Evolutionary conservation across 2,797 vertebrate genomes (phyloP).

Genomic region (Emydoidea blandingii): DNA sequence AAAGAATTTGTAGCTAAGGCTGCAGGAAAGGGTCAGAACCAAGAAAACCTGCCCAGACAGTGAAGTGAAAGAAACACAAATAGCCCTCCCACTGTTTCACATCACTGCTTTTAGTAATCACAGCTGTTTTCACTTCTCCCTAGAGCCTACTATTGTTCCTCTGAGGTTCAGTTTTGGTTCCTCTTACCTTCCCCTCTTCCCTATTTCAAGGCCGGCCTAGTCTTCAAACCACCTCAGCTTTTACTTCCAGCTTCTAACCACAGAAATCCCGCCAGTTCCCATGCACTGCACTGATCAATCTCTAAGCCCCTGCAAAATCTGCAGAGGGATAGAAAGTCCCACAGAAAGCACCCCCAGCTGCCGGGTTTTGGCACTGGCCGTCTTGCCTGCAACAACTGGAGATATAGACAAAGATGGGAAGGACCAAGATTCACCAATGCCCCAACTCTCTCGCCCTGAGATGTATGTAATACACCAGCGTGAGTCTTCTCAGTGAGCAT

Average conservation of each 20-base stretch:
- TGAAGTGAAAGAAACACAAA: slow-evolving; percentile 62
- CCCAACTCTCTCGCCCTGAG: not conserved
- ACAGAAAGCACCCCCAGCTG: not conserved
- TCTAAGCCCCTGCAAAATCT: not conserved
- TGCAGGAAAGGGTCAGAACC: not conserved
- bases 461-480: not conserved
- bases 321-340: not conserved
- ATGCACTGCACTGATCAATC: fast-evolving
- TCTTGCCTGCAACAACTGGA: not conserved
- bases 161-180: slow-evolving; percentile 52
- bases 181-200: slow-evolving; percentile 1
- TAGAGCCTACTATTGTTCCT: not conserved
- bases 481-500: not conserved
- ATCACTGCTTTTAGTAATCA: slow-evolving; percentile 24
- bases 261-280: not conserved
- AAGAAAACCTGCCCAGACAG: slow-evolving; percentile 47
- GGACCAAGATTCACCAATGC: not conserved
- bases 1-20: slow-evolving; percentile 37
- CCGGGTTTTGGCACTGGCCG: not conserved
- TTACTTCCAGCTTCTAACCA: slow-evolving; percentile 29
- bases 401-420: not conserved
- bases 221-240: slow-evolving; percentile 45
- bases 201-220: not conserved
- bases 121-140: slow-evolving; percentile 68
- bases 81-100: slow-evolving; percentile 17